Evolutionary conservation across 2,797 vertebrate species (phyloP), one percentile per base, ranked within the genome.

Genomic region (Cygnus olor): DNA sequence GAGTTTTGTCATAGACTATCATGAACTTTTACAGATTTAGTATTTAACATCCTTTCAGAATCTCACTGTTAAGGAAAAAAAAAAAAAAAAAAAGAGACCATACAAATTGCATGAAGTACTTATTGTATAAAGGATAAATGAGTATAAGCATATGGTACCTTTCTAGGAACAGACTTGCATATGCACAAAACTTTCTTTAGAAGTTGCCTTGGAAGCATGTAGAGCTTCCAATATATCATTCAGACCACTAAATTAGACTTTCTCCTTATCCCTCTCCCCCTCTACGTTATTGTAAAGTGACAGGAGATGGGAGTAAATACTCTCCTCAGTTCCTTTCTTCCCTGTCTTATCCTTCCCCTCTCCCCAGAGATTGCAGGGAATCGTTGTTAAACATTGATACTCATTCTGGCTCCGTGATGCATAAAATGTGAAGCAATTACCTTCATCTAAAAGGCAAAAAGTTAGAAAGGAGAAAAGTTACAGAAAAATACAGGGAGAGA

Each of bases 91-190:
- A n/a, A n/a, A 22, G 0, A 27, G 7, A 71, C 76, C 42, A 42
- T 76, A 47, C 45, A 73, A 70, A 70, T 92, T 83, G 60, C 40
- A n/a, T 77, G 85, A 42, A 79, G 80, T 88, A 78, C 36, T 71
- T 64, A 92, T 92, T 95, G 82, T 91, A 84, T 93, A 77, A 91
- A 94, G 68, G 56, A 81, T 60, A 85, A 94, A 71, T 89, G 60
- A 89, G 85, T 68, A 56, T 86, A 94, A 94, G 36, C 95, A 91
- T 94, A 91, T 95, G 94, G 94, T 96, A 91, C 40, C 85, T 92
- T 93, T 94, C 89, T 38, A 42, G 66, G 89, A 94, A 71, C 91
- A 96, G 89, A 88, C 89, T 95, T 90, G 78, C 78, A 64, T 86
- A 84, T 80, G 83, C 66, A 38, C 88, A 70, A 89, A 95, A 94